phyloP scores from a whole-genome alignment of 2,113 vertebrate genomes.

The Acinonyx jubatus region DNA sequence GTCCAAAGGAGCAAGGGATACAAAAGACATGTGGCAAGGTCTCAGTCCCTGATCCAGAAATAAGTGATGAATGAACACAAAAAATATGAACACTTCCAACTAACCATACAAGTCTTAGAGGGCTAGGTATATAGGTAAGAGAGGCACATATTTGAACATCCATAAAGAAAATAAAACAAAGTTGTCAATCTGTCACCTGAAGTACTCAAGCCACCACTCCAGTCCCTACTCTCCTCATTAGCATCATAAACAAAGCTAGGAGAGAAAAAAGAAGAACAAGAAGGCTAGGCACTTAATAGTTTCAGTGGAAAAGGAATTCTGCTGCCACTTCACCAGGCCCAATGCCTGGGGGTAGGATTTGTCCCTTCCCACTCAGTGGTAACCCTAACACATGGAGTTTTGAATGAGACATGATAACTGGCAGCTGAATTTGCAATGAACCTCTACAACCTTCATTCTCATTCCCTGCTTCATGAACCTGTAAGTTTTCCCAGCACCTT shows the following conservation, averaged over 20 bases:
- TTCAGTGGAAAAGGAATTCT: background rate
- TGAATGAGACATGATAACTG: background rate
- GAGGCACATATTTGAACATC: background rate
- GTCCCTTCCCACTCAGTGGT: background rate
- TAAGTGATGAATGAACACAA: background rate
- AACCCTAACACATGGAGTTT: background rate
- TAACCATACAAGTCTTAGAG: background rate
- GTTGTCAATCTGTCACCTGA: background rate
- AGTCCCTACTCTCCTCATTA: background rate
- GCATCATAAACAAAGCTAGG: background rate
- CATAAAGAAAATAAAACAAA: constrained; percentile 34
- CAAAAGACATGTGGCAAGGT: background rate
- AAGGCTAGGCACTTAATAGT: background rate
- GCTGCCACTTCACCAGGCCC: background rate
- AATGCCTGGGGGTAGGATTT: background rate
- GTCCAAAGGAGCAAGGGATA: background rate
- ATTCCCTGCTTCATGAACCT: background rate
- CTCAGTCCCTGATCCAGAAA: background rate
- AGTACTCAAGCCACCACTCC: background rate
- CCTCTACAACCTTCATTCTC: background rate
- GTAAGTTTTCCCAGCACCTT: background rate
- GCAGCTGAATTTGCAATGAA: background rate
- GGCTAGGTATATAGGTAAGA: background rate
- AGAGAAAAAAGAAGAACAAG: background rate
- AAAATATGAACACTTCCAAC: background rate